These are phyloP conservation scores for Hypomesus transpacificus DNA, from an alignment of 2,113 vertebrate genomes.

Conservation along the genomic window DNA sequence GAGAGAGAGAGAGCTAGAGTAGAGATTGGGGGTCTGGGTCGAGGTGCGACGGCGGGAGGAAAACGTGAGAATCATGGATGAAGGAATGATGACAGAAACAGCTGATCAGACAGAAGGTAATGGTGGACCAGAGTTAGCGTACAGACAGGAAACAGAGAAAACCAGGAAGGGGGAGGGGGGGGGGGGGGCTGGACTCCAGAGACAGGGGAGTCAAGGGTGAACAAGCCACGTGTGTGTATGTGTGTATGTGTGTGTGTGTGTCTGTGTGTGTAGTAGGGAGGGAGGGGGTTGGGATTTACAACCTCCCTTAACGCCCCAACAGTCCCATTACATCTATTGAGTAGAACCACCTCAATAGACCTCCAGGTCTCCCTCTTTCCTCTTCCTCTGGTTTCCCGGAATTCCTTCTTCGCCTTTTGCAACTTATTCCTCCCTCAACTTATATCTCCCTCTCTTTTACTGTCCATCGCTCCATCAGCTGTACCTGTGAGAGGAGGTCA, in stretches of 20 bases:
- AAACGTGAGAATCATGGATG: conserved; percentile 20
- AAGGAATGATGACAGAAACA: conserved; percentile 46
- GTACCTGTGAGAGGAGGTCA: too few relatives aligned
- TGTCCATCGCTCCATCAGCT: background rate
- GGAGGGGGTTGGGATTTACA: background rate
- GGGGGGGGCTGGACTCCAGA: conserved; percentile 11
- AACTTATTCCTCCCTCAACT: too few relatives aligned
- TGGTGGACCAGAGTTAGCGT: conserved; percentile 30
- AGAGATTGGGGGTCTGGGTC: conserved; percentile 1
- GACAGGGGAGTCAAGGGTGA: conserved; percentile 30
- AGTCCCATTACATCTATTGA: too few relatives aligned
- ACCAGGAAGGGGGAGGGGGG: conserved; percentile 2
- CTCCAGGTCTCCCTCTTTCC: too few relatives aligned
- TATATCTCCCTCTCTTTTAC: too few relatives aligned
- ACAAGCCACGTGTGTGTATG: conserved; percentile 16
- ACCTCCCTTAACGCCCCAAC: background rate
- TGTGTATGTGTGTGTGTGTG: conserved; percentile 20
- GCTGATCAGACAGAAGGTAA: conserved; percentile 36
- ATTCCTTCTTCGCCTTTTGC: conserved; percentile 15
- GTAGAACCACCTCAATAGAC: too few relatives aligned
- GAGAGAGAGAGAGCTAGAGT: background rate
- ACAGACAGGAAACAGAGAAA: background rate
- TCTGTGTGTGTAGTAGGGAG: background rate
- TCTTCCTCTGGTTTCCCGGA: background rate
- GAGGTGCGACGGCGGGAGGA: background rate